phyloP scores from a whole-genome alignment of 2,113 vertebrate species.

The Carassius auratus region DNA sequence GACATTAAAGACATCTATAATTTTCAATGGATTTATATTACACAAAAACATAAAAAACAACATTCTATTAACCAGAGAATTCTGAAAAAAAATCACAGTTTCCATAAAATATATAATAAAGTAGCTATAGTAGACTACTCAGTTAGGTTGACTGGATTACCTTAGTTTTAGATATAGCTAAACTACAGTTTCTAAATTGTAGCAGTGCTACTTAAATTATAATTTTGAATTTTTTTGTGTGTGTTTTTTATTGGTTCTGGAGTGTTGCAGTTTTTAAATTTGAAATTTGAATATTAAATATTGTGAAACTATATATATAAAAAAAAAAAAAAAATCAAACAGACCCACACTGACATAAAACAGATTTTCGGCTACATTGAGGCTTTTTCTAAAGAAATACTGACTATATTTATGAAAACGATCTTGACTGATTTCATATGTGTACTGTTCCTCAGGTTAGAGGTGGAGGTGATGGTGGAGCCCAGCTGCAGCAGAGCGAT shows the following conservation, averaged over 20 bases:
- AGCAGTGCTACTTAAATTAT: no score
- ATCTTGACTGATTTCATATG: slow-evolving; percentile 41
- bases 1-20: not conserved
- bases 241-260: not conserved
- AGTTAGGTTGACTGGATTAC: not conserved
- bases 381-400: not conserved
- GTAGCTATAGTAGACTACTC: not conserved
- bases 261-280: not conserved
- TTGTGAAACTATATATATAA: no score
- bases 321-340: no score
- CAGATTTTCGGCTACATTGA: not conserved
- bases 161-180: not conserved
- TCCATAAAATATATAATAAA: no score
- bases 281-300: no score
- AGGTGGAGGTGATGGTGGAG: slow-evolving; percentile 83
- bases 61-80: not conserved
- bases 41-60: not conserved
- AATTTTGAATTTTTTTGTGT: no score
- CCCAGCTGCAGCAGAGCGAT: slow-evolving; percentile 68
- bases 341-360: slow-evolving; percentile 7
- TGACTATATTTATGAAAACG: not conserved
- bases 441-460: slow-evolving; percentile 84
- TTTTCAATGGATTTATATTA: not conserved
- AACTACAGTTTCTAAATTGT: no score
- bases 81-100: not conserved